Base-by-base conservation (phyloP, 2,113 vertebrate genomes). In the Clupea harengus region DNA sequence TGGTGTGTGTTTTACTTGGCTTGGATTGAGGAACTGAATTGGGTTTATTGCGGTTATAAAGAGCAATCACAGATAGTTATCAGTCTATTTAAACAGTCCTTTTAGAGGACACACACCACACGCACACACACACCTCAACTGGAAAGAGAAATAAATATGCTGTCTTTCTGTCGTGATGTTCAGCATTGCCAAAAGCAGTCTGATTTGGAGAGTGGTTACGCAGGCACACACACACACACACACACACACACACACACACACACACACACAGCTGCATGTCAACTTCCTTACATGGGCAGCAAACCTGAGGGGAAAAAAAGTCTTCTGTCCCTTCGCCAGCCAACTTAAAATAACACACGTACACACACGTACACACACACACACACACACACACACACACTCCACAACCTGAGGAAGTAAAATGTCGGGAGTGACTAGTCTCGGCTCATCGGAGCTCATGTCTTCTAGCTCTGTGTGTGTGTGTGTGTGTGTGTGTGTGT, bases 261-360 rank as follows among this genome's bases (percentile, higher is more conserved):
- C 60, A 67, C n/a, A 67, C 60, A 67, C 60, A 25, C 60, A 67
- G 22, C 64, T 72, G 25, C 64, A 72, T 72, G 25, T 32, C 45
- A 75, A 57, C n/a, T 83, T 13, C 81, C 72, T 57, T 87, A 83
- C 46, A 89, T 85, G 57, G 46, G 82, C 81, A 52, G 67, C 78
- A 60, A 10, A 72, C 64, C 64, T 72, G 64, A 4, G n/a, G n/a
- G 64, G 1, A 22, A 60, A 60, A 60, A 60, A 22, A 20, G n/a
- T 22, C 25, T 32, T 72, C n/a, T 72, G 25, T 72, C 64, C 6
- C 25, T 72, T 72, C 9, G 64, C 64, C 64, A 72, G 64, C 25
- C 11, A 32, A 72, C 64, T 28, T 28, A 72, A 72, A 72, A 28
- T 72, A 72, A 64, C 57, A n/a, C 57, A 64, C 18, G 18, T 22